Percentiles rank a stretch among this genome's conserved stretches.
Conservation (phyloP, 2,797 vertebrate genomes). For the Lemur catta region DNA sequence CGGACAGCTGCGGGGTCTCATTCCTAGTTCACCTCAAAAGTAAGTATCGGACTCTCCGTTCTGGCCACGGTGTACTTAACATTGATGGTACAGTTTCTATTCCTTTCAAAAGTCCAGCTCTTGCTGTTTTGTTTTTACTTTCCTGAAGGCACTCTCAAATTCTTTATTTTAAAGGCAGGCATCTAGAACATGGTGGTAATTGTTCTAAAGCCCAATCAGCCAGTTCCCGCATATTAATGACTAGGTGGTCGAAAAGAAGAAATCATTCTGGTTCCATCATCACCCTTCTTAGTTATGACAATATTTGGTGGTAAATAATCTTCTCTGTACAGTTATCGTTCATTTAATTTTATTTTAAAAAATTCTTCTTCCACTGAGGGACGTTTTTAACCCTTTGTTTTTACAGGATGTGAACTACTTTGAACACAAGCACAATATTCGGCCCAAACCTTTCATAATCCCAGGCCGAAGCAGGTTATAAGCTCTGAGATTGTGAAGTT, state of each 20-base stretch:
- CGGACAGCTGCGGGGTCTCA: slow-evolving; percentile 94
- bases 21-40: slow-evolving; percentile 89
- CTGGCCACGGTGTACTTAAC: not conserved
- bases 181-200: slow-evolving; percentile 42
- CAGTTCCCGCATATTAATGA: not conserved
- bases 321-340: not conserved
- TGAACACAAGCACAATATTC: slow-evolving; percentile 94
- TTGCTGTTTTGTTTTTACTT: slow-evolving; percentile 77
- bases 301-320: not conserved
- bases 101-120: slow-evolving; percentile 83
- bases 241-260: slow-evolving; percentile 4
- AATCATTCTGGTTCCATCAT: not conserved
- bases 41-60: slow-evolving; percentile 82
- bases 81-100: slow-evolving; percentile 38
- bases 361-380: slow-evolving; percentile 43
- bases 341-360: not conserved
- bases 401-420: slow-evolving; percentile 93
- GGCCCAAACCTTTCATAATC: slow-evolving; percentile 90
- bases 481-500: slow-evolving; percentile 77
- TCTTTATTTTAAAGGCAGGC: slow-evolving; percentile 2
- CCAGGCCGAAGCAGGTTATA: slow-evolving; percentile 89
- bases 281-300: not conserved
- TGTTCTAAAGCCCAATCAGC: not conserved
- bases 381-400: slow-evolving; percentile 81
- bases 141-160: slow-evolving; percentile 25